Percentiles rank a stretch among this genome's conserved stretches.
phyloP scores from a whole-genome alignment of 2,888 invertebrate genomes.

The Machimus rusticus region DNA sequence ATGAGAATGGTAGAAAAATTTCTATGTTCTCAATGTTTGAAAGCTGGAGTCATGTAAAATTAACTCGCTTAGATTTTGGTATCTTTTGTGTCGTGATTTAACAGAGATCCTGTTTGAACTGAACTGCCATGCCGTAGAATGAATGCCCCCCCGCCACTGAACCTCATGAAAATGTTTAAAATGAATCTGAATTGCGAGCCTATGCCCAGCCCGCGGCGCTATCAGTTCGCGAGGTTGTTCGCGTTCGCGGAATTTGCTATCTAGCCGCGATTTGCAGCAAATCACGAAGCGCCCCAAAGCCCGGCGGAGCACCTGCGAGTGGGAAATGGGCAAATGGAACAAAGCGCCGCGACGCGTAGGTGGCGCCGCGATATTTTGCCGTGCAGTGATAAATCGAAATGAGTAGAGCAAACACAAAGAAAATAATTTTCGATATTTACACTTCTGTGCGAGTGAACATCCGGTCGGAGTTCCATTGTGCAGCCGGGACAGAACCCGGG shows the following conservation, averaged over 20 bases:
- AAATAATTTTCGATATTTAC: slow-evolving; percentile 38
- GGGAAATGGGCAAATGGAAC: background rate
- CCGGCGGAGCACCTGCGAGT: background rate
- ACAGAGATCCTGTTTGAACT: too few relatives aligned
- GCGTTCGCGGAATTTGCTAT: background rate
- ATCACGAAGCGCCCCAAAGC: background rate
- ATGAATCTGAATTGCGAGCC: background rate
- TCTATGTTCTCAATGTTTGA: too few relatives aligned
- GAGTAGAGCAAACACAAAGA: slow-evolving; percentile 38
- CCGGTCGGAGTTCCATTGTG: background rate
- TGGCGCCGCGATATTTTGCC: background rate
- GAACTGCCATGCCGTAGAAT: background rate
- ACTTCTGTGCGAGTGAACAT: slow-evolving; percentile 34
- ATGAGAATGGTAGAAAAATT: too few relatives aligned
- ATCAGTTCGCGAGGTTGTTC: background rate
- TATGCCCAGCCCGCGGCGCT: background rate
- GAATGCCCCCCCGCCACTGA: background rate
- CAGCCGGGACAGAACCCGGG: background rate
- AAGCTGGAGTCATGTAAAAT: too few relatives aligned
- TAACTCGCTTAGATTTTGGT: background rate
- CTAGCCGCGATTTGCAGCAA: background rate
- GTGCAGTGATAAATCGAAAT: slow-evolving; percentile 8
- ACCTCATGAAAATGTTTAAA: background rate
- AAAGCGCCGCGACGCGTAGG: background rate
- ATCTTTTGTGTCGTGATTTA: background rate